Percentiles rank a stretch among this genome's conserved stretches.
Conservation (phyloP, 2,888 invertebrate species). For the Acleris laterana region DNA sequence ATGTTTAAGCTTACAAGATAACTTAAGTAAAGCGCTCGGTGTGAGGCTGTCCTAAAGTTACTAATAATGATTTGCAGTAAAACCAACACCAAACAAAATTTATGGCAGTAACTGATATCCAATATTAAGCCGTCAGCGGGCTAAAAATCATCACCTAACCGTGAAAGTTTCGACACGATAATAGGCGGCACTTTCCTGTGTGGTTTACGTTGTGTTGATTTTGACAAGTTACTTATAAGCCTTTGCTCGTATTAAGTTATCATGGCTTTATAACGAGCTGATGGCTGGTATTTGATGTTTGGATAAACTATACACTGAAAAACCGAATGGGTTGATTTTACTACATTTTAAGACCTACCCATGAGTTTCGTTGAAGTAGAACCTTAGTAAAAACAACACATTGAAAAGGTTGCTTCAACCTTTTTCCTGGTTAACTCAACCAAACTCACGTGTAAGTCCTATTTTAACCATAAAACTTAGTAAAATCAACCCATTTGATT, state of each 20-base stretch:
- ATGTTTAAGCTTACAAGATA: too few species aligned
- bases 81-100: slow-evolving; percentile 15
- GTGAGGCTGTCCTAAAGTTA: neutral
- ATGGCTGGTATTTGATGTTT: neutral
- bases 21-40: too few species aligned
- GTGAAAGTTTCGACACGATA: slow-evolving; percentile 19
- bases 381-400: too few species aligned
- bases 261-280: neutral
- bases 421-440: too few species aligned
- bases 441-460: too few species aligned
- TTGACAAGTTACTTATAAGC: slow-evolving; percentile 9
- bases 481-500: too few species aligned
- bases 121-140: slow-evolving; percentile 21
- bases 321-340: too few species aligned
- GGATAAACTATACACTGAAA: too few species aligned
- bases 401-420: too few species aligned
- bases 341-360: too few species aligned
- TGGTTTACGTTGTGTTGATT: slow-evolving; percentile 22
- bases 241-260: neutral
- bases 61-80: slow-evolving; percentile 6
- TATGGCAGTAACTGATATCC: slow-evolving; percentile 19
- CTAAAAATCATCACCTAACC: slow-evolving; percentile 14
- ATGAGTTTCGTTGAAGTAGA: too few species aligned
- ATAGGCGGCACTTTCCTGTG: slow-evolving; percentile 7
- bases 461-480: too few species aligned